These are phyloP conservation scores for Python bivittatus DNA, from an alignment of 2,113 vertebrate genomes.

Conservation along the genomic window DNA sequence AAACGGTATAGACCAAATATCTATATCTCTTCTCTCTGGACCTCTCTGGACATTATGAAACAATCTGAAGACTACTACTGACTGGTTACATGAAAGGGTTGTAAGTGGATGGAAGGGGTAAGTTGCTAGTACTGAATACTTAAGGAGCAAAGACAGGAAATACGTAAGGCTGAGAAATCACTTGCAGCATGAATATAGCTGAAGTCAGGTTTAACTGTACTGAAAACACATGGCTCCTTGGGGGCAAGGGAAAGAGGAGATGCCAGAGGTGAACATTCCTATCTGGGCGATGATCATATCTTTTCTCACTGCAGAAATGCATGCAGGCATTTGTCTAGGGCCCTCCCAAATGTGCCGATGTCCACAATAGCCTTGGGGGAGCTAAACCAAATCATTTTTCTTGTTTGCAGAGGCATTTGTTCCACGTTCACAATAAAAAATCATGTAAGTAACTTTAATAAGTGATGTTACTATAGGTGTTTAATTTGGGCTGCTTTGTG, in stretches of 20 bases:
- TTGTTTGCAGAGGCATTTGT: neutral
- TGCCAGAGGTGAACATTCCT: too few species aligned
- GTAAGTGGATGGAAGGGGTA: neutral
- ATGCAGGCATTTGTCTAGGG: neutral
- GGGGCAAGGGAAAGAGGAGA: neutral
- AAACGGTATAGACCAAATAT: neutral
- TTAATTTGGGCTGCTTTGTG: neutral
- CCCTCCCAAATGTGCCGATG: neutral
- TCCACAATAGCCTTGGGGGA: neutral
- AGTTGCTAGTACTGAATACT: neutral
- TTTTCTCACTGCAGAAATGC: neutral
- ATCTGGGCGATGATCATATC: neutral
- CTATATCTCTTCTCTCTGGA: neutral
- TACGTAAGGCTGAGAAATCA: neutral
- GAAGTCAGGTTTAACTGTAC: neutral
- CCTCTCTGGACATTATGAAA: neutral
- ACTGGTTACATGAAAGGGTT: neutral
- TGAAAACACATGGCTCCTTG: neutral
- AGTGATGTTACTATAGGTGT: neutral
- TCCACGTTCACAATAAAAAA: neutral
- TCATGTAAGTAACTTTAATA: neutral
- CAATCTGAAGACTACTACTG: neutral
- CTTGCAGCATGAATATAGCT: neutral
- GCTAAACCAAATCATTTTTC: neutral
- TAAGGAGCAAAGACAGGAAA: neutral